Conservation (phyloP, 2,797 vertebrate species). For the Ctenopoma kingsleyae region DNA sequence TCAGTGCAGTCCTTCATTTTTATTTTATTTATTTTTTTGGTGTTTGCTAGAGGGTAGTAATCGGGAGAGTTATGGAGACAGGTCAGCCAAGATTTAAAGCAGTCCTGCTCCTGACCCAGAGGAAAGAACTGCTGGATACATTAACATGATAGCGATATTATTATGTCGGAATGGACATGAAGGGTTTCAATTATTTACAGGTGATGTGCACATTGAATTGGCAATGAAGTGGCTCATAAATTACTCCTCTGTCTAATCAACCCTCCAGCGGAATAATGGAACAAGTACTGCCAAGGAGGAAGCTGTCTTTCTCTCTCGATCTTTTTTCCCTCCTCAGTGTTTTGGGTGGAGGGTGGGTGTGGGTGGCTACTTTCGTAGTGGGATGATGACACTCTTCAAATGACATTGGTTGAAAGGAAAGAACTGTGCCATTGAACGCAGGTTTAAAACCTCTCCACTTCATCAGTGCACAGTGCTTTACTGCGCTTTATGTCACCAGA, state of each 20-base stretch:
- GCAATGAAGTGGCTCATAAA: slow-evolving; percentile 84
- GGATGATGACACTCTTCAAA: slow-evolving; percentile 75
- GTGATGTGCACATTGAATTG: slow-evolving; percentile 85
- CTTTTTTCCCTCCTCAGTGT: slow-evolving; percentile 44
- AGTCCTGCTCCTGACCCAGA: slow-evolving; percentile 69
- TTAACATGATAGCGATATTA: slow-evolving; percentile 82
- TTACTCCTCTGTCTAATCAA: slow-evolving; percentile 84
- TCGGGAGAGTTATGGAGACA: slow-evolving; percentile 68
- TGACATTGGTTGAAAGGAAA: slow-evolving; percentile 80
- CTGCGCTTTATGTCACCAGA: slow-evolving; percentile 77
- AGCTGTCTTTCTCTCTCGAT: slow-evolving; percentile 8
- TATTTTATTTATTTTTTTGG: slow-evolving; percentile 45
- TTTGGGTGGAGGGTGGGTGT: slow-evolving; percentile 44
- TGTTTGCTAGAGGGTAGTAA: slow-evolving; percentile 53
- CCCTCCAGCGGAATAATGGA: slow-evolving; percentile 82
- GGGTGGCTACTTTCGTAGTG: slow-evolving; percentile 54
- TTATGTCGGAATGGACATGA: slow-evolving; percentile 84
- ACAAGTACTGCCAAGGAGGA: slow-evolving; percentile 64
- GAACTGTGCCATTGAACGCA: slow-evolving; percentile 74
- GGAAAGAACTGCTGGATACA: slow-evolving; percentile 70
- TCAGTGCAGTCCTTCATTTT: slow-evolving; percentile 52
- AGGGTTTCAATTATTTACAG: slow-evolving; percentile 88
- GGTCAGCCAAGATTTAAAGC: slow-evolving; percentile 72
- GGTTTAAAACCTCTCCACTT: slow-evolving; percentile 79
- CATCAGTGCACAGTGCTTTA: slow-evolving; percentile 75